Evolutionary conservation across 1,140 invertebrate species (phyloP).

Genomic region (Parapsyche elsis): DNA sequence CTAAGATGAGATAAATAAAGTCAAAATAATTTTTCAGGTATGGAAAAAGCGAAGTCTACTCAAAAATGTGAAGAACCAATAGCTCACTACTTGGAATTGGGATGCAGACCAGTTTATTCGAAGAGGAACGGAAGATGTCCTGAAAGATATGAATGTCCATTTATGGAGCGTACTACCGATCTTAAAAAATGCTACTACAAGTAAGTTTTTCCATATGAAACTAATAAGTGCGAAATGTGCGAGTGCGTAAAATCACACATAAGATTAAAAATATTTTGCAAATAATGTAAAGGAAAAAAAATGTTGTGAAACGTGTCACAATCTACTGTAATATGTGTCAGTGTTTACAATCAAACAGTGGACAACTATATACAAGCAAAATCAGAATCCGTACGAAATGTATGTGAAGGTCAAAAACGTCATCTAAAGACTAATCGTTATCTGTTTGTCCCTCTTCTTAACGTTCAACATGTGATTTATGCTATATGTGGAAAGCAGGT

Average conservation of each 20-base stretch:
- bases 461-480: no score
- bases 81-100: constrained; percentile 50
- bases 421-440: background rate
- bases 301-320: background rate
- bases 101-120: constrained; percentile 45
- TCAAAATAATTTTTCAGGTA: constrained; percentile 26
- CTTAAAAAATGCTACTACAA: constrained; percentile 51
- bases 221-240: background rate
- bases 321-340: constrained; percentile 9
- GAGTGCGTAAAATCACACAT: no score
- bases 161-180: constrained; percentile 12
- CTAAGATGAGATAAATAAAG: no score
- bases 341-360: constrained; percentile 13
- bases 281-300: background rate
- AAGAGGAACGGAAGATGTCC: constrained; percentile 46
- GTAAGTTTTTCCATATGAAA: constrained; percentile 36
- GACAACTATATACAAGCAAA: constrained; percentile 11
- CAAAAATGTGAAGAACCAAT: constrained; percentile 47
- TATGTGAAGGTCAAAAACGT: constrained; percentile 14
- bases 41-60: constrained; percentile 29
- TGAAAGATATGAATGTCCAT: constrained; percentile 52
- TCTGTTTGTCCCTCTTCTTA: no score
- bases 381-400: constrained; percentile 24
- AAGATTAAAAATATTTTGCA: background rate
- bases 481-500: no score